A percentile compares a stretch with the other conserved stretches of the same genome.
These are phyloP conservation scores for Lasioglossum calceatum DNA, from an alignment of 2,888 invertebrate genomes.

Conservation along the genomic window DNA sequence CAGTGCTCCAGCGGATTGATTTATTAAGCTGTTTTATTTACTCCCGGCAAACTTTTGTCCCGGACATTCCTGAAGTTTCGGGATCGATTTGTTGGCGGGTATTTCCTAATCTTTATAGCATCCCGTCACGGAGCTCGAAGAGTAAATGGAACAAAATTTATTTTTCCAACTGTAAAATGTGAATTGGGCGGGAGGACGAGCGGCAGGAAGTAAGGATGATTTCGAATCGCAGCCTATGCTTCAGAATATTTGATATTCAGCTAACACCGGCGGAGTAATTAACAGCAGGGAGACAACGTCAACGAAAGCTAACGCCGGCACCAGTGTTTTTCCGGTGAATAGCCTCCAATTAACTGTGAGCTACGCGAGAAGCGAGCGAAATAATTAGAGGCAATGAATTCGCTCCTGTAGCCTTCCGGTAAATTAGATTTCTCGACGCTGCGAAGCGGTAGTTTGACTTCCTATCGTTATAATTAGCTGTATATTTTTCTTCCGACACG, in stretches of 20 bases:
- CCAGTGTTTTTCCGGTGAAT: constrained; percentile 53
- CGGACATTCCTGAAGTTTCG: background rate
- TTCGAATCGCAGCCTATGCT: background rate
- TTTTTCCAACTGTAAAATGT: too few species aligned
- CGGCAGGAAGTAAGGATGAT: background rate
- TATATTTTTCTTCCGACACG: constrained; percentile 25
- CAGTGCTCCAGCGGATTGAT: constrained; percentile 5
- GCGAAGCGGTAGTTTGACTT: constrained; percentile 25
- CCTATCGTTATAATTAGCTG: constrained; percentile 34
- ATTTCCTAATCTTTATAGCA: background rate
- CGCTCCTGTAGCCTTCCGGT: constrained; percentile 31
- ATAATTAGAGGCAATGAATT: constrained; percentile 59
- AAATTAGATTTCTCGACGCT: constrained; percentile 49
- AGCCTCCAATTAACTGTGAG: constrained; percentile 53
- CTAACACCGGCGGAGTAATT: constrained; percentile 11
- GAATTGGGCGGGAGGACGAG: too few species aligned
- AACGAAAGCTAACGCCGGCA: constrained; percentile 21
- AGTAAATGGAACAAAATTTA: background rate
- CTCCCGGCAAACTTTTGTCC: constrained; percentile 4
- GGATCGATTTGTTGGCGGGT: background rate
- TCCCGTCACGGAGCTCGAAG: background rate
- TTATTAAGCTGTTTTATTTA: constrained; percentile 32
- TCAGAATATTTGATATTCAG: background rate
- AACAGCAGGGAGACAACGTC: constrained; percentile 24
- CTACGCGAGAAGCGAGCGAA: constrained; percentile 32